Percentiles rank a stretch among this genome's conserved stretches.
phyloP scores from a whole-genome alignment of 2,113 vertebrate species.

The Misgurnus mizolepis region DNA sequence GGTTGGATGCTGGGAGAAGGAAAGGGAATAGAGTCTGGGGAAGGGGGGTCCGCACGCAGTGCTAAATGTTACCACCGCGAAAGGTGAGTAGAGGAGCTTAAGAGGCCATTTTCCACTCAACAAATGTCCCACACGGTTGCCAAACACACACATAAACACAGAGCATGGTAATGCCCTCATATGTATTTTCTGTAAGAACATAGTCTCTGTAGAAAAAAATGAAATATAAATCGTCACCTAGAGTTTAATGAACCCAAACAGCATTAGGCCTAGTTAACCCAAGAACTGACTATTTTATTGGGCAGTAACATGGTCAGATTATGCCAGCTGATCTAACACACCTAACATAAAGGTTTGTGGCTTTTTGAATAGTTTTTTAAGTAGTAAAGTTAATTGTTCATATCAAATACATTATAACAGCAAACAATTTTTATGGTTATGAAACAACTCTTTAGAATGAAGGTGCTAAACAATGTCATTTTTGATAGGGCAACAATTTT shows the following conservation, averaged over 20 bases:
- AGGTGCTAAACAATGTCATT: too few species aligned
- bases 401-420: too few species aligned
- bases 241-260: constrained; percentile 54
- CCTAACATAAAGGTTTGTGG: too few species aligned
- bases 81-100: constrained; percentile 75
- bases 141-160: constrained; percentile 45
- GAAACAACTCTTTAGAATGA: too few species aligned
- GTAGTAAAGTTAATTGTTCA: too few species aligned
- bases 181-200: constrained; percentile 59
- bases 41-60: constrained; percentile 46
- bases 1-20: constrained; percentile 35
- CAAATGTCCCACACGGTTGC: constrained; percentile 59
- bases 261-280: constrained; percentile 47
- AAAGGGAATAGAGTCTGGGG: constrained; percentile 20
- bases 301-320: constrained; percentile 35
- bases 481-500: too few species aligned
- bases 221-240: constrained; percentile 52
- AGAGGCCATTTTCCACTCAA: constrained; percentile 77
- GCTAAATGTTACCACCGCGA: constrained; percentile 79
- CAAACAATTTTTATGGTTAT: too few species aligned
- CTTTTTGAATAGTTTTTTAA: too few species aligned
- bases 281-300: constrained; percentile 56
- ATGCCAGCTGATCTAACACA: too few species aligned
- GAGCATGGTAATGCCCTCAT: constrained; percentile 46
- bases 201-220: constrained; percentile 49